Percentiles rank a stretch among this genome's conserved stretches.
These are phyloP conservation scores for Liolophura sinensis DNA, from an alignment of 1,140 invertebrate species.

Conservation along the genomic window DNA sequence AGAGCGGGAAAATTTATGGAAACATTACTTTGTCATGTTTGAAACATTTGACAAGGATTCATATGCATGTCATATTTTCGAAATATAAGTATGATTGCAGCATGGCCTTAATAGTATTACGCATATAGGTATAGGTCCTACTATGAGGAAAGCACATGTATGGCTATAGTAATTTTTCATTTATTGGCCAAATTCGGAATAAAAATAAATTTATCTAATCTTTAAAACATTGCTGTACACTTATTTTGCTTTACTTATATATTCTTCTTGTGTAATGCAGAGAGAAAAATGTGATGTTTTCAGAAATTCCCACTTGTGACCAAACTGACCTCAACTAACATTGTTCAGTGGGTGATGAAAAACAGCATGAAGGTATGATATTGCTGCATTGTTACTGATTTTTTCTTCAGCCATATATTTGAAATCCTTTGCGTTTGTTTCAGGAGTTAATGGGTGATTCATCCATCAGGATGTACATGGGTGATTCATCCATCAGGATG, in stretches of 20 bases:
- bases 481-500: no score
- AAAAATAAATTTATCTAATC: not conserved
- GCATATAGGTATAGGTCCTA: no score
- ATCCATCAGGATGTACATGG: no score
- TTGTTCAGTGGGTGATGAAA: slow-evolving; percentile 29
- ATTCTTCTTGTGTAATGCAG: slow-evolving; percentile 6
- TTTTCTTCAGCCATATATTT: no score
- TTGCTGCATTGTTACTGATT: no score
- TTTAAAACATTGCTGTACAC: not conserved
- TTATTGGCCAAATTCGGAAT: not conserved
- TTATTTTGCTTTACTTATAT: not conserved
- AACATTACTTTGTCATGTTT: not conserved
- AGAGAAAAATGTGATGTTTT: slow-evolving; percentile 7
- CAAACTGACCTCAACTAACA: slow-evolving; percentile 31
- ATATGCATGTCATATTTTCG: no score
- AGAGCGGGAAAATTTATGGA: no score
- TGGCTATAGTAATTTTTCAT: not conserved
- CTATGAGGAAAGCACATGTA: no score
- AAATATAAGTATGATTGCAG: no score
- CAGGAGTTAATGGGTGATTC: no score
- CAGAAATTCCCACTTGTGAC: slow-evolving; percentile 27
- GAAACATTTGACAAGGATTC: not conserved
- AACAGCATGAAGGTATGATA: slow-evolving; percentile 10
- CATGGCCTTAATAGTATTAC: no score
- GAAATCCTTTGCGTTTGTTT: no score